phyloP scores from a whole-genome alignment of 1,140 invertebrate species.

The Pinna nobilis region DNA sequence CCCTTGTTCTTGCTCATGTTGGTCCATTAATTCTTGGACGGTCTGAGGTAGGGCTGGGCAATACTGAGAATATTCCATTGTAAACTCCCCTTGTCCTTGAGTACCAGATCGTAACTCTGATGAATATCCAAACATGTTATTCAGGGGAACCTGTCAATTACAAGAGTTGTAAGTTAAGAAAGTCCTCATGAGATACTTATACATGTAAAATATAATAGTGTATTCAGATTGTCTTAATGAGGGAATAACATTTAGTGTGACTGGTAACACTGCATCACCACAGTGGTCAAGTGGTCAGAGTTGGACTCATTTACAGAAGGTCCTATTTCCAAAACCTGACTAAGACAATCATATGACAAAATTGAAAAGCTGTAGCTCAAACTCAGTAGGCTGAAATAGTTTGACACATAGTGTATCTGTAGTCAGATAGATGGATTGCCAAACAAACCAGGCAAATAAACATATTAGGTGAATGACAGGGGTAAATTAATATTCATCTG shows the following conservation, averaged over 20 bases:
- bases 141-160: slow-evolving; percentile 86
- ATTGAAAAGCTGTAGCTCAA: too few species aligned
- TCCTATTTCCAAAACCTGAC: neutral
- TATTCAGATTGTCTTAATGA: too few species aligned
- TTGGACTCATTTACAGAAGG: neutral
- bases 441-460: too few species aligned
- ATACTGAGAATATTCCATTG: slow-evolving; percentile 98
- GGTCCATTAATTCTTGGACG: slow-evolving; percentile 82
- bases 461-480: too few species aligned
- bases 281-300: too few species aligned
- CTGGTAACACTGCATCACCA: too few species aligned
- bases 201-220: neutral
- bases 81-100: slow-evolving; percentile 99
- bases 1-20: slow-evolving; percentile 48
- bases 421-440: too few species aligned
- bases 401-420: too few species aligned
- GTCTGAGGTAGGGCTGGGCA: slow-evolving; percentile 88
- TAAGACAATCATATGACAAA: neutral
- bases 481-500: too few species aligned
- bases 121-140: slow-evolving; percentile 99
- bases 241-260: too few species aligned
- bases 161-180: neutral
- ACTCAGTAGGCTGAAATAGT: too few species aligned
- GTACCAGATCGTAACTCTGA: slow-evolving; percentile 93
- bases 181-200: neutral